Evolutionary conservation across 92 coral and sea anemone genomes (phyloP), one percentile per base, ranked within the genome.

Genomic region (Diadumene lineata): DNA sequence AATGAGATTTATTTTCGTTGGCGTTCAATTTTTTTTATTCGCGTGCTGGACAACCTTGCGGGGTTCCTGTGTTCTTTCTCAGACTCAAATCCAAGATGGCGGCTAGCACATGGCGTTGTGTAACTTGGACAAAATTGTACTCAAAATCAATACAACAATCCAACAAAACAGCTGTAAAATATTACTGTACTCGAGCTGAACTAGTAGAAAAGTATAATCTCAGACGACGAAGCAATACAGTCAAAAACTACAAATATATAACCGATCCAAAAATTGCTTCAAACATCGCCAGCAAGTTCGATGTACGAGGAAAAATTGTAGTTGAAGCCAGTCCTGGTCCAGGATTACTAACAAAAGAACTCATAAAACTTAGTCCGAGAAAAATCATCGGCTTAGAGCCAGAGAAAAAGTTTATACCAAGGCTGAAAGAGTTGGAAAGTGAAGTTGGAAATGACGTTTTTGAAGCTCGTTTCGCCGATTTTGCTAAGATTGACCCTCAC

Each of bases 401-500:
- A 15, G 92, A 96, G 67, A 88, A 87, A 61, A 84, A 74, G 61
- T 96, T 92, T 60, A 84, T 83, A 58, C 70, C 87, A 1, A 72
- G 61, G 19, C 71, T 96, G 31, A 53, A n/a, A 56, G 87, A 86
- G 65, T 74, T 96, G 30, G 85, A 87, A 55, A 60, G 55, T 18
- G 80, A 86, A 46, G 38, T 82, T 25, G 70, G 85, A 1, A 76
- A 72, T 0, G 75, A 77, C 16, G 60, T 84, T 21, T 79, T 96
- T 56, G 85, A 61, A 16, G 50, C 91, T 22, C 73, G 77, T 23
- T 87, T 64, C 65, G 97, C 90, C 1, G 99, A 96, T 67, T 92
- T 96, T 77, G 92, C 92, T 38, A 96, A 92, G 85, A 83, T 96
- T 43, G 99, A 96, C 70, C 97, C 93, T 10, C 90, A 83, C 56